Conservation (phyloP, 2,797 vertebrate species). For the Muraenolepis orangiensis region DNA sequence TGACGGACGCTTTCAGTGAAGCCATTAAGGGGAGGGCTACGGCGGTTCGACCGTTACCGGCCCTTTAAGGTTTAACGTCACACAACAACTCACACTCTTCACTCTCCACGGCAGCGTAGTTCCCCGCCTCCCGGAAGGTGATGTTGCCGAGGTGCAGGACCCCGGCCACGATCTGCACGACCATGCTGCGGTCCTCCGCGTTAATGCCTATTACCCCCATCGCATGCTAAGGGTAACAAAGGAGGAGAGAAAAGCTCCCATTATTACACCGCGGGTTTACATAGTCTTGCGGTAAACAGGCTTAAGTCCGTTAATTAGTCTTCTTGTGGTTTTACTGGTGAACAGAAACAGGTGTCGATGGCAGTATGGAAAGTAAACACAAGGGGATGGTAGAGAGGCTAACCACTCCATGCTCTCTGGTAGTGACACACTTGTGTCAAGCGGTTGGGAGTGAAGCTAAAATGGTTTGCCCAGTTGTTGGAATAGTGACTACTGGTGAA, state of each 20-base stretch:
- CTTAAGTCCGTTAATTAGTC: conserved; percentile 56
- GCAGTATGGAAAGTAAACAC: conserved; percentile 44
- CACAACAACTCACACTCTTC: conserved; percentile 85
- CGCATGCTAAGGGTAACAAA: conserved; percentile 79
- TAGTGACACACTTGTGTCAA: background rate
- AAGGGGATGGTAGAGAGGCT: conserved; percentile 25
- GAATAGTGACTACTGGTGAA: background rate
- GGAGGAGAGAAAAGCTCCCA: background rate
- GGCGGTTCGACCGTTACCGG: background rate
- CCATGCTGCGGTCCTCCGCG: conserved; percentile 80
- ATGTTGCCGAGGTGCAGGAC: conserved; percentile 96
- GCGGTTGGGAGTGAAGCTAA: background rate
- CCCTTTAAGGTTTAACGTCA: conserved; percentile 35
- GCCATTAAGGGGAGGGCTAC: background rate
- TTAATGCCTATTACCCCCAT: conserved; percentile 97
- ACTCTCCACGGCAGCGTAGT: conserved; percentile 95
- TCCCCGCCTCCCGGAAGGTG: conserved; percentile 92
- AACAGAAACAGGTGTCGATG: conserved; percentile 63
- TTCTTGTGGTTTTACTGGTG: conserved; percentile 52
- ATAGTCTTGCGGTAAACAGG: conserved; percentile 41
- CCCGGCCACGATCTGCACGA: conserved; percentile 95
- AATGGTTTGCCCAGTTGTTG: background rate
- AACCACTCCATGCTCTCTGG: conserved; percentile 10
- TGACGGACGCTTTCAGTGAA: background rate
- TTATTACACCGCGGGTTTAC: conserved; percentile 39